phyloP scores from a whole-genome alignment of 2,797 vertebrate species.

The Atherinosoma microstoma region DNA sequence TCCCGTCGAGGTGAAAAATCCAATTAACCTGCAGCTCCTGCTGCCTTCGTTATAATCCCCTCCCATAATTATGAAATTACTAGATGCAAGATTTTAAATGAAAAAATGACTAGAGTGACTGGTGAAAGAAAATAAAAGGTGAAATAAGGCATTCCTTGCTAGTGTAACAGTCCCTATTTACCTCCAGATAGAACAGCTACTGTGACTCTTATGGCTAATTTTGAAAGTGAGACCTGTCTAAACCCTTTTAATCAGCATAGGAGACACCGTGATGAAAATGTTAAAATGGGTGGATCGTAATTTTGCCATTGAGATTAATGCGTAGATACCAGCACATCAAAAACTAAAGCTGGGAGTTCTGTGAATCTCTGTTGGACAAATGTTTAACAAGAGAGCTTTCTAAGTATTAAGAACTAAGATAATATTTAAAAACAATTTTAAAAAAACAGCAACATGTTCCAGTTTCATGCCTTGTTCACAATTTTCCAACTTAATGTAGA shows the following conservation, averaged over 20 bases:
- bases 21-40: constrained; percentile 85
- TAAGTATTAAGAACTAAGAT: not conserved
- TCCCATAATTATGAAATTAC: constrained; percentile 86
- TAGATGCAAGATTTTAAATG: constrained; percentile 84
- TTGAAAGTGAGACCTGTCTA: constrained; percentile 71
- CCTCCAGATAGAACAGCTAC: constrained; percentile 57
- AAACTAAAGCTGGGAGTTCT: not conserved
- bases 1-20: constrained; percentile 84
- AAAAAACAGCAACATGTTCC: not conserved
- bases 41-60: constrained; percentile 83
- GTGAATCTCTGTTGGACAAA: not conserved
- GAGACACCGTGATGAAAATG: constrained; percentile 46
- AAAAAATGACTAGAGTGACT: constrained; percentile 77
- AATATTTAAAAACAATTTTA: not conserved
- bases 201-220: constrained; percentile 50
- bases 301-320: constrained; percentile 38
- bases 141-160: constrained; percentile 71
- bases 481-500: not conserved
- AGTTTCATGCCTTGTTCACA: not conserved
- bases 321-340: not conserved
- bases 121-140: constrained; percentile 69
- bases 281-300: constrained; percentile 5
- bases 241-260: constrained; percentile 62
- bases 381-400: not conserved
- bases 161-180: constrained; percentile 69